A percentile compares a stretch with the other conserved stretches of the same genome.
Evolutionary conservation across 2,888 invertebrate genomes (phyloP).

Genomic region (Cylloceria caligata): DNA sequence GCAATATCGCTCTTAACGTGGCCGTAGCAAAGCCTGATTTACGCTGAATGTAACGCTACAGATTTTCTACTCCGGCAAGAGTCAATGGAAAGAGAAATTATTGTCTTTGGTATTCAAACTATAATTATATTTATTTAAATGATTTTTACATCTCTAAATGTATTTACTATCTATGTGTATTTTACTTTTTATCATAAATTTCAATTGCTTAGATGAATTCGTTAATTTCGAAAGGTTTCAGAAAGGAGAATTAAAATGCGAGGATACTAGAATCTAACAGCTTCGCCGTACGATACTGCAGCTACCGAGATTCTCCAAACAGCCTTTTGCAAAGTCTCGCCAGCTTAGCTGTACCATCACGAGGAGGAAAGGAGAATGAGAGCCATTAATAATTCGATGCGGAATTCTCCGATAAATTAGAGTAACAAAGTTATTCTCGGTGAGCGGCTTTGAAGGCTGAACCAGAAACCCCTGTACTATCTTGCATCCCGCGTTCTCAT

Average conservation of each 20-base stretch:
- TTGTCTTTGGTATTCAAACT: background rate
- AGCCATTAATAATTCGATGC: constrained; percentile 77
- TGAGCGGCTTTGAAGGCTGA: constrained; percentile 62
- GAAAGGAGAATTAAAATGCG: constrained; percentile 36
- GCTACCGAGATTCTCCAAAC: constrained; percentile 28
- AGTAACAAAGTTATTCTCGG: constrained; percentile 78
- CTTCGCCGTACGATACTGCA: constrained; percentile 40
- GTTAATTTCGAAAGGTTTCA: constrained; percentile 32
- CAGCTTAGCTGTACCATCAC: constrained; percentile 33
- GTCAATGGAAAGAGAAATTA: background rate
- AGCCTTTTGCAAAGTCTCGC: constrained; percentile 52
- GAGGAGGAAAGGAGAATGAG: constrained; percentile 58
- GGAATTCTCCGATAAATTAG: constrained; percentile 80
- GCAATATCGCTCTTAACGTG: no score
- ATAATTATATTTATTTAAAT: background rate
- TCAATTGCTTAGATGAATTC: constrained; percentile 3
- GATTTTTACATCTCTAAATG: background rate
- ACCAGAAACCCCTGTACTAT: constrained; percentile 39
- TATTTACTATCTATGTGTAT: background rate
- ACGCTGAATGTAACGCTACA: no score
- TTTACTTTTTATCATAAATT: background rate
- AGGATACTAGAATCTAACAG: constrained; percentile 31
- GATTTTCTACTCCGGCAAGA: no score
- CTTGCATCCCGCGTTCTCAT: constrained; percentile 57
- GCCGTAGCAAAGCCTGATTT: no score